phyloP scores from a whole-genome alignment of 2,113 vertebrate species.

The Gyps fulvus region DNA sequence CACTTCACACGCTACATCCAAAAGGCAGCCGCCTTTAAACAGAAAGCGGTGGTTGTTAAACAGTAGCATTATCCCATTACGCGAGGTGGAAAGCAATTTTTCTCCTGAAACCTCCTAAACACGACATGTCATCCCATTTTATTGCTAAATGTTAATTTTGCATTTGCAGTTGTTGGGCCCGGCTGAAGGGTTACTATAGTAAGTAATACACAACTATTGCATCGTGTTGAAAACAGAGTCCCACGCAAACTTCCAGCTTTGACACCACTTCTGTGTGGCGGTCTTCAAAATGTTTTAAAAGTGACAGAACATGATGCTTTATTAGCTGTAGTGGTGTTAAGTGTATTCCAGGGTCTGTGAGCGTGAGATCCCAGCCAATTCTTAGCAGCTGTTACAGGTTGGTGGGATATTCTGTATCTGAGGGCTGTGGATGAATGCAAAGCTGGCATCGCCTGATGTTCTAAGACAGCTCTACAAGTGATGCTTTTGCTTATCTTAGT shows the following conservation, averaged over 20 bases:
- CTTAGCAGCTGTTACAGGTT: background rate
- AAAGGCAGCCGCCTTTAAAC: background rate
- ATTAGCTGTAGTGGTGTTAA: background rate
- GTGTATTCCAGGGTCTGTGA: background rate
- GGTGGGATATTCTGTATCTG: background rate
- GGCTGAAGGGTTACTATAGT: background rate
- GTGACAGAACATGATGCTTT: background rate
- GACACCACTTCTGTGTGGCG: background rate
- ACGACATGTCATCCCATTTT: background rate
- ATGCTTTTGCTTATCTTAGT: slow-evolving; percentile 61
- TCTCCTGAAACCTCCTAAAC: background rate
- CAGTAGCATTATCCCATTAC: background rate
- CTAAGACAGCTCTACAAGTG: background rate
- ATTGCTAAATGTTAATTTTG: background rate
- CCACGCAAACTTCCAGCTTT: background rate
- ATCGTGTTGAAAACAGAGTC: rapidly evolving
- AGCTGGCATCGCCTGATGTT: background rate
- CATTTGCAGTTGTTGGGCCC: background rate
- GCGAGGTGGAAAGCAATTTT: background rate
- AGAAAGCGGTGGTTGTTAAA: background rate
- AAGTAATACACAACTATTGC: background rate
- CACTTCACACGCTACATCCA: background rate
- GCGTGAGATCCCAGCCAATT: background rate
- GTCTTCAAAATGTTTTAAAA: background rate
- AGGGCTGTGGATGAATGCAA: background rate